A percentile compares a stretch with the other conserved stretches of the same genome.
Evolutionary conservation across 1,140 invertebrate genomes (phyloP).

Genomic region (Drosophila novamexicana): DNA sequence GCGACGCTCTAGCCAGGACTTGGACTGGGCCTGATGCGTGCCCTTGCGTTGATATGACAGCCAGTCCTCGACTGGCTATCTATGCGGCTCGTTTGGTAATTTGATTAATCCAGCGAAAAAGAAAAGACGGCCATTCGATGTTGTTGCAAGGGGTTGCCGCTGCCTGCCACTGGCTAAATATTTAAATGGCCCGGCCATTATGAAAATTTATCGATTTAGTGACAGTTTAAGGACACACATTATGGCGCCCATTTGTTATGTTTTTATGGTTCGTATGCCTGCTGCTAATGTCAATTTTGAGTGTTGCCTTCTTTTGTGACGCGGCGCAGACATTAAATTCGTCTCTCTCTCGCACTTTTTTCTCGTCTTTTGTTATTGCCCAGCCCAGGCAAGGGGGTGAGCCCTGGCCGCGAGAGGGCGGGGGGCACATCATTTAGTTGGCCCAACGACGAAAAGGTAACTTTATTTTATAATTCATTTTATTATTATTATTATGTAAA

Average conservation of each 20-base stretch:
- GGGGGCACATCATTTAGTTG: conserved; percentile 64
- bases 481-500: conserved; percentile 79
- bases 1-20: background rate
- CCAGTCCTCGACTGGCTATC: conserved; percentile 45
- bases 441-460: conserved; percentile 65
- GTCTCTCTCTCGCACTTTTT: background rate
- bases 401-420: background rate
- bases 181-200: conserved; percentile 81
- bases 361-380: conserved; percentile 2
- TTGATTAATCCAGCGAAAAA: conserved; percentile 71
- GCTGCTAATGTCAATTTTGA: conserved; percentile 81
- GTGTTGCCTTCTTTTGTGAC: conserved; percentile 66
- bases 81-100: conserved; percentile 74
- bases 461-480: conserved; percentile 82
- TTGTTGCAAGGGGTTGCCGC: conserved; percentile 51
- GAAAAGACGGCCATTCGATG: conserved; percentile 14
- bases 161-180: conserved; percentile 60
- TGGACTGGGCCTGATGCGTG: conserved; percentile 59
- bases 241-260: conserved; percentile 80
- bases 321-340: conserved; percentile 71
- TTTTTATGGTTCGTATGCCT: conserved; percentile 78
- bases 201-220: conserved; percentile 83
- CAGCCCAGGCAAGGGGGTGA: background rate
- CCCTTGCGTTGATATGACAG: conserved; percentile 72
- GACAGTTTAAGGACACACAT: conserved; percentile 82